A percentile compares a stretch with the other conserved stretches of the same genome.
Conservation (phyloP, 2,888 invertebrate species). For the Troides helena region DNA sequence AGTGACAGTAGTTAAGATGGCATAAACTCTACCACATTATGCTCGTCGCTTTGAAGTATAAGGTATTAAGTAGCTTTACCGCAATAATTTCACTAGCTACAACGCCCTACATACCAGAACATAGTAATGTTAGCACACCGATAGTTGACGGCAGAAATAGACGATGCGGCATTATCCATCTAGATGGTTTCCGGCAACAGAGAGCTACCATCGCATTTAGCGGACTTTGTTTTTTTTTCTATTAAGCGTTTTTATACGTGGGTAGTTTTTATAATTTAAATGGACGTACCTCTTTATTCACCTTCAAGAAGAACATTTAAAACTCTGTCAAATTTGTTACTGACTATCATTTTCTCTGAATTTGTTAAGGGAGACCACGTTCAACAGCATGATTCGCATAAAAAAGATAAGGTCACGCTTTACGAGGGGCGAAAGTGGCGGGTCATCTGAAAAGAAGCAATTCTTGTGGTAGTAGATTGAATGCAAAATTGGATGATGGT, state of each 20-base stretch:
- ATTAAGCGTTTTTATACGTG: neutral
- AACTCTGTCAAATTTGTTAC: slow-evolving; percentile 5
- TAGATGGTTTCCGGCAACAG: too few relatives aligned
- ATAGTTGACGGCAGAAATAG: too few relatives aligned
- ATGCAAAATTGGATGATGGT: slow-evolving; percentile 80
- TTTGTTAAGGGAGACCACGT: slow-evolving; percentile 67
- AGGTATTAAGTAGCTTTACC: too few relatives aligned
- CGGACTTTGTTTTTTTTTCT: too few relatives aligned
- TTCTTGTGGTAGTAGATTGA: slow-evolving; percentile 78
- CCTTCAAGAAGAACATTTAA: slow-evolving; percentile 2
- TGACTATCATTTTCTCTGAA: slow-evolving; percentile 41
- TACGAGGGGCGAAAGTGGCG: slow-evolving; percentile 73
- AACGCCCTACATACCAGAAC: too few relatives aligned
- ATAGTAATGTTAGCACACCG: too few relatives aligned
- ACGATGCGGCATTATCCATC: too few relatives aligned
- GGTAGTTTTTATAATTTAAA: neutral
- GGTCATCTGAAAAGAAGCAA: slow-evolving; percentile 77
- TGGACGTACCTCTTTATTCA: neutral
- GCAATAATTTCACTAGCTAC: too few relatives aligned
- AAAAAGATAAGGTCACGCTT: slow-evolving; percentile 78
- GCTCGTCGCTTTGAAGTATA: too few relatives aligned
- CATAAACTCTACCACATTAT: too few relatives aligned
- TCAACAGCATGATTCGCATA: slow-evolving; percentile 76
- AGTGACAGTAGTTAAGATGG: too few relatives aligned
- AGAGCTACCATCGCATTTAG: too few relatives aligned